Evolutionary conservation across 53 echinoderm and acorn worm genomes (phyloP), one percentile per base, ranked within the genome.

Genomic region (Luidia sarsii): DNA sequence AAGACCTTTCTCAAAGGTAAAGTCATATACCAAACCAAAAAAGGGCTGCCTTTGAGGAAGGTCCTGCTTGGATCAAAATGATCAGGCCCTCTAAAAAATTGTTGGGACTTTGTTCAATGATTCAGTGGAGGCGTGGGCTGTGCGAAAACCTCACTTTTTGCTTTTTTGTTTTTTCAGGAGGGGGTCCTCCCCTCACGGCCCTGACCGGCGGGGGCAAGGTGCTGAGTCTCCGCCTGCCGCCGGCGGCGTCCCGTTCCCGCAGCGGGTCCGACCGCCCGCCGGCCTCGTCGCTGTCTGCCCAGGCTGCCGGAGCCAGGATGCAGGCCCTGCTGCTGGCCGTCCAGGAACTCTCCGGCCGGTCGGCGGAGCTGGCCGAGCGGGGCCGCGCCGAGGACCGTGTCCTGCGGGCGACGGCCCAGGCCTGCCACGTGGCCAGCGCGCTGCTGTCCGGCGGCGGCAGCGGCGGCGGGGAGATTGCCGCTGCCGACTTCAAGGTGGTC

Each of bases 261-360:
- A 57, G 28, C 28, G 27, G 5, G n/a, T n/a, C n/a, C n/a, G n/a
- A n/a, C n/a, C n/a, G n/a, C n/a, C n/a, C n/a, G n/a, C n/a, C n/a
- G n/a, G n/a, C n/a, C n/a, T n/a, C n/a, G n/a, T n/a, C n/a, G n/a
- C n/a, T n/a, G n/a, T n/a, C 92, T 33, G 57, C 64, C 7, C n/a
- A n/a, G n/a, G 84, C 87, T 48, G 87, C 92, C 55, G 92, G 92
- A 48, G 81, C 89, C 32, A 64, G 87, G 27, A 85, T 95, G 68
- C 87, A 89, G 48, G 92, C 87, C 51, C 83, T 89, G 1, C 88
- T 95, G 18, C 34, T 57, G 21, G 75, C 84, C 36, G 84, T 95
- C 52, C 80, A 79, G 32, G 86, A 84, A 24, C 35, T 92, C 25
- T 70, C 90, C 0, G 48, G 83, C n/a, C 89, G 87, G 65, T 84